phyloP scores from a whole-genome alignment of 2,797 vertebrate species.

The Dipus sagitta region DNA sequence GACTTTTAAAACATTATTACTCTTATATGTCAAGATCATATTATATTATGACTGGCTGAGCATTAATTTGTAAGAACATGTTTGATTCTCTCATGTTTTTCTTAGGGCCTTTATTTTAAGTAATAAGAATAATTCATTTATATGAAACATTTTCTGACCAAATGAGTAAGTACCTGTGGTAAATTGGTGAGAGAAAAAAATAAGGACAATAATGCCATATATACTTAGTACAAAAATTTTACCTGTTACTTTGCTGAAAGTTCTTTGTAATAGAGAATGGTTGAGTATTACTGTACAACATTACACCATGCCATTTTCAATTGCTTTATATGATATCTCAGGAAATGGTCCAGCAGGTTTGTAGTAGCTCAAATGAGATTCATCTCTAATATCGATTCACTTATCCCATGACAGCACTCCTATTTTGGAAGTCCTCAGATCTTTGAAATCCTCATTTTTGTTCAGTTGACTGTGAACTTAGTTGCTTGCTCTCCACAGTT shows the following conservation, averaged over 20 bases:
- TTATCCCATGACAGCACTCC: slow-evolving; percentile 71
- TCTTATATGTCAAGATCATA: neutral
- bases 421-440: slow-evolving; percentile 70
- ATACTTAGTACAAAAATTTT: slow-evolving; percentile 56
- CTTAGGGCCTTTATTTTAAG: neutral
- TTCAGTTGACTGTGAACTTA: slow-evolving; percentile 81
- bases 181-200: neutral
- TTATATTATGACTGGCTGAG: neutral
- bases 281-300: slow-evolving; percentile 69
- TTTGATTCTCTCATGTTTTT: neutral
- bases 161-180: neutral
- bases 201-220: slow-evolving; percentile 21
- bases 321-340: slow-evolving; percentile 70
- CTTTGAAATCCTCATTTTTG: slow-evolving; percentile 82
- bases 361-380: slow-evolving; percentile 77
- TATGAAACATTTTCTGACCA: neutral
- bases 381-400: slow-evolving; percentile 77
- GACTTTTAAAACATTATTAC: neutral
- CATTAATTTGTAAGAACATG: neutral
- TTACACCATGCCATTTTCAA: slow-evolving; percentile 56
- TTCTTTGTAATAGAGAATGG: slow-evolving; percentile 59
- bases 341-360: slow-evolving; percentile 78
- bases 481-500: slow-evolving; percentile 66
- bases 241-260: slow-evolving; percentile 65
- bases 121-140: neutral